phyloP scores from a whole-genome alignment of 2,888 invertebrate species.

The Drosophila prostipennis region DNA sequence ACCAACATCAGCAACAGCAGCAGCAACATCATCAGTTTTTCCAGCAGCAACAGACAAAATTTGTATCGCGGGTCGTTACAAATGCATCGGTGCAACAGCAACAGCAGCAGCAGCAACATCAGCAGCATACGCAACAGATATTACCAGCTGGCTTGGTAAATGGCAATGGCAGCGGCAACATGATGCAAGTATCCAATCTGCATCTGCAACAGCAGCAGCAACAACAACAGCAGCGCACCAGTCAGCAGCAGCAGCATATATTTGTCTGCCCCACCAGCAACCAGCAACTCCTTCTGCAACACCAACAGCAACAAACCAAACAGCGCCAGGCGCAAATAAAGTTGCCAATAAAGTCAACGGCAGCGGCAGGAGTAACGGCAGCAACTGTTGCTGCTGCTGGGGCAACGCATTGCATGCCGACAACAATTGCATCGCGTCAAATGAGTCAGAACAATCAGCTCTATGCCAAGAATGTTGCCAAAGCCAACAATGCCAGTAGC shows the following conservation, averaged over 20 bases:
- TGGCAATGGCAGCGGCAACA: constrained; percentile 64
- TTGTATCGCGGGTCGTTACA: constrained; percentile 78
- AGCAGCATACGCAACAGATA: constrained; percentile 62
- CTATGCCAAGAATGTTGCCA: constrained; percentile 68
- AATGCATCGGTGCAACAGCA: constrained; percentile 63
- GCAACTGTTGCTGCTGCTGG: constrained; percentile 39
- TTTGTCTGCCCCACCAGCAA: constrained; percentile 63
- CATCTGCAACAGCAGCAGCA: constrained; percentile 46
- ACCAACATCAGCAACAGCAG: constrained; percentile 58
- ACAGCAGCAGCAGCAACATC: constrained; percentile 57
- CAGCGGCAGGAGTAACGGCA: constrained; percentile 38
- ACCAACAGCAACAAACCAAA: constrained; percentile 59
- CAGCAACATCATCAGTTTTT: constrained; percentile 61
- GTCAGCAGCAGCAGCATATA: constrained; percentile 52
- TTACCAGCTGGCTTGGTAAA: constrained; percentile 80
- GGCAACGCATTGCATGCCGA: constrained; percentile 58
- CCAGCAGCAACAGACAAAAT: constrained; percentile 66
- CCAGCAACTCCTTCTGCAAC: constrained; percentile 59
- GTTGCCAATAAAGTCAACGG: constrained; percentile 61
- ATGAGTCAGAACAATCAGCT: constrained; percentile 66
- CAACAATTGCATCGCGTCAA: constrained; percentile 76
- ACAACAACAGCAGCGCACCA: constrained; percentile 59
- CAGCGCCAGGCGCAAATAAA: constrained; percentile 63
- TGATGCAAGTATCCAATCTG: constrained; percentile 61
- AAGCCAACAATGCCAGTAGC: constrained; percentile 52